Base-by-base conservation (phyloP, 1,140 invertebrate species). In the Neuroterus valhalla region DNA sequence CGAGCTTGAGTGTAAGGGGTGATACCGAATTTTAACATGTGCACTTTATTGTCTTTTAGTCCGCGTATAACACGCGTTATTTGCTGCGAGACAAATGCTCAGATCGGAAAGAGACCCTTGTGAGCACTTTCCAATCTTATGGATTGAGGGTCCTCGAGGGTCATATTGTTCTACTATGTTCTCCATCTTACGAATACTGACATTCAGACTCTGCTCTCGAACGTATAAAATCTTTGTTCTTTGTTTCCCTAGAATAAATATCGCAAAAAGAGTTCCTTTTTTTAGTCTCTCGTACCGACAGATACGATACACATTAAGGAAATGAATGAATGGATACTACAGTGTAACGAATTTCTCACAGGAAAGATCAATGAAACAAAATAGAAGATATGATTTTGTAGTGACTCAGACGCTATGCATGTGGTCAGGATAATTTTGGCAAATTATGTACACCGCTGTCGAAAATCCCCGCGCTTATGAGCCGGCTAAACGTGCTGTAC, bases 1-100 rank as follows among this genome's bases (percentile, higher is more conserved):
- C 55, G 31, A 31, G 26, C 23, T 62, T n/a, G 31, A 62, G 5
- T 26, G 19, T 31, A 26, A 31, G 26, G 55, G 55, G 14, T 62
- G 55, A 62, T 21, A 55, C 21, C 69, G 78, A 70, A 77, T 77
- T 67, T 83, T 82, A 81, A 83, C 81, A 80, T 78, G 81, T 83
- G 82, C 78, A 71, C 66, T 84, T 83, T 84, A 84, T 83, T 79
- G 82, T 80, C 80, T 79, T 74, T 84, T 79, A 77, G 77, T 66
- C 46, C 66, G 70, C 55, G 75, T 84, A 82, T 84, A 83, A 82
- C 80, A 83, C 82, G 82, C 82, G 75, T 84, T 83, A 84, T 84
- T 84, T 83, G 82, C 75, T 73, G 62, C 55, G 73, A 83, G 82
- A 84, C 75, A 84, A 83, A 84, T 81, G 82, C 69, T 75, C 72